These are phyloP conservation scores for Knipowitschia caucasica DNA, from an alignment of 2,797 vertebrate genomes.

Conservation along the genomic window DNA sequence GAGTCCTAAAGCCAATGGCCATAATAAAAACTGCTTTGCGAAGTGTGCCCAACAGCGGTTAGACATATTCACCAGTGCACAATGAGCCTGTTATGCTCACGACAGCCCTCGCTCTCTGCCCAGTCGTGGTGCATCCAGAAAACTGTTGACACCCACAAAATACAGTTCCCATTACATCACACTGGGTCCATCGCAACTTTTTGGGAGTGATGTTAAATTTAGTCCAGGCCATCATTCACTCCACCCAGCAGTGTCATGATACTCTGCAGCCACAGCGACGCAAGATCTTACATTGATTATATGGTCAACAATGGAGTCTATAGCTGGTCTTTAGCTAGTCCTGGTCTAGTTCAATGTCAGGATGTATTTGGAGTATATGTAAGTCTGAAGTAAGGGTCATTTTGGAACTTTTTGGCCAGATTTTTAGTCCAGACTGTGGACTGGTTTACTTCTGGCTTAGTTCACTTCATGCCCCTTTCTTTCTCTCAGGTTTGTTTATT, in stretches of 20 bases:
- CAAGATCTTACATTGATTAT: conserved; percentile 22
- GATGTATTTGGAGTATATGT: background rate
- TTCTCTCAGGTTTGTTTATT: background rate
- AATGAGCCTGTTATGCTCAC: conserved; percentile 77
- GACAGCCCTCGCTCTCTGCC: conserved; percentile 67
- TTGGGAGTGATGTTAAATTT: conserved; percentile 70
- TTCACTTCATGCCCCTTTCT: no score
- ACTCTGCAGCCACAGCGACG: conserved; percentile 51
- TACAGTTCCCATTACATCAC: conserved; percentile 81
- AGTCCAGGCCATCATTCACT: conserved; percentile 62
- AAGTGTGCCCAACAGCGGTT: conserved; percentile 64
- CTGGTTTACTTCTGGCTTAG: background rate
- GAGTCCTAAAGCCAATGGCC: conserved; percentile 63
- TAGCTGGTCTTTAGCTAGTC: background rate
- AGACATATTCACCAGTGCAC: conserved; percentile 69
- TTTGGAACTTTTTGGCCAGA: background rate
- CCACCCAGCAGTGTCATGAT: conserved; percentile 71
- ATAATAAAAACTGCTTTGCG: conserved; percentile 70
- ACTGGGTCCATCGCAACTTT: conserved; percentile 58
- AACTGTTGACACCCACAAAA: conserved; percentile 80
- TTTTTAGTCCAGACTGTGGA: background rate
- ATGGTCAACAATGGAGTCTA: conserved; percentile 5
- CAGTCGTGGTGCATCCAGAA: conserved; percentile 65
- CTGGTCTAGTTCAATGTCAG: background rate
- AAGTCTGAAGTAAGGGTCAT: background rate